These are phyloP conservation scores for Neoniphon sammara DNA, from an alignment of 2,797 vertebrate genomes.

Conservation along the genomic window DNA sequence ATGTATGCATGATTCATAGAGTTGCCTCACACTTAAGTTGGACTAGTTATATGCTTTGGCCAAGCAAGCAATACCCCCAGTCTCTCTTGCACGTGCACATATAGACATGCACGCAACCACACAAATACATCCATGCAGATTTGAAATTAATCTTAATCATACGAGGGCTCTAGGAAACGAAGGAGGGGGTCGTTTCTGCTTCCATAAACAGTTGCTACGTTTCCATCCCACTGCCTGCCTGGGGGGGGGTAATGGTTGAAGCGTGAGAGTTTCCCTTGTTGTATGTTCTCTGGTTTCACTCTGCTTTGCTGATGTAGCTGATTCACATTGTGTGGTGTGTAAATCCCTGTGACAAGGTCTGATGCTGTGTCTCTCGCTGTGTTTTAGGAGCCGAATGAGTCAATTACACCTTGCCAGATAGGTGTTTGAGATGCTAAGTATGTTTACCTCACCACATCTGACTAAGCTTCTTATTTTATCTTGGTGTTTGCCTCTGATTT, in stretches of 20 bases:
- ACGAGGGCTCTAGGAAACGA: slow-evolving; percentile 55
- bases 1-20: slow-evolving; percentile 43
- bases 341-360: slow-evolving; percentile 61
- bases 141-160: slow-evolving; percentile 61
- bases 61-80: slow-evolving; percentile 16
- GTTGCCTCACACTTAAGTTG: slow-evolving; percentile 44
- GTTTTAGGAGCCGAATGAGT: slow-evolving; percentile 51
- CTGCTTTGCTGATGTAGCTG: slow-evolving; percentile 66
- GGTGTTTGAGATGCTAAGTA: slow-evolving; percentile 60
- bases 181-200: slow-evolving; percentile 65
- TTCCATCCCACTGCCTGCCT: slow-evolving; percentile 73
- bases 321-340: slow-evolving; percentile 53
- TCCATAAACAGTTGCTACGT: slow-evolving; percentile 73
- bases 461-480: slow-evolving; percentile 16
- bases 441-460: slow-evolving; percentile 47
- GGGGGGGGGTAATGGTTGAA: slow-evolving; percentile 47
- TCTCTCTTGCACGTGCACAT: slow-evolving; percentile 16
- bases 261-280: slow-evolving; percentile 61
- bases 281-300: slow-evolving; percentile 50
- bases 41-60: slow-evolving; percentile 63
- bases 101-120: slow-evolving; percentile 9
- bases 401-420: slow-evolving; percentile 61
- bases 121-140: slow-evolving; percentile 55
- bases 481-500: slow-evolving; percentile 56
- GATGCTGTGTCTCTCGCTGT: slow-evolving; percentile 44